Conservation (phyloP, 2,113 vertebrate species). For the Phasianus colchicus region DNA sequence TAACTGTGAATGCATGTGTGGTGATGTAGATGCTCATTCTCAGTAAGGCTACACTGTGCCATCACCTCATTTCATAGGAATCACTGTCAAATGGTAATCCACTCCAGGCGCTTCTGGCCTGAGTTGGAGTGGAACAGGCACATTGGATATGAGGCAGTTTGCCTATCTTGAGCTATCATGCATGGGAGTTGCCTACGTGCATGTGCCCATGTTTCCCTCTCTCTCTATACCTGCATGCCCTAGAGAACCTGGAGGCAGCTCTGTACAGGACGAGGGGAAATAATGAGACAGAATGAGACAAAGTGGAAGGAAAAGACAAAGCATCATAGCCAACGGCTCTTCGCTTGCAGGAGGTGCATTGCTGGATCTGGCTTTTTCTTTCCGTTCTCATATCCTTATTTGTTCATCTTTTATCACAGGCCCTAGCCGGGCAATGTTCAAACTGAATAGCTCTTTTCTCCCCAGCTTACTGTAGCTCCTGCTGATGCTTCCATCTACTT, state of each 20-base stretch:
- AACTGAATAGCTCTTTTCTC: constrained; percentile 48
- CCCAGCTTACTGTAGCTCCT: constrained; percentile 20
- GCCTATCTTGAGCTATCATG: not conserved
- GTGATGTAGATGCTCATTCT: constrained; percentile 6
- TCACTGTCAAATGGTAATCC: not conserved
- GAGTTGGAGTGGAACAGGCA: not conserved
- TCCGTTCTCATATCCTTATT: constrained; percentile 38
- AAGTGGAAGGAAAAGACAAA: not conserved
- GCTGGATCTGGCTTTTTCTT: constrained; percentile 8
- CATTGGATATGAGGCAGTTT: not conserved
- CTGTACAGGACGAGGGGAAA: not conserved
- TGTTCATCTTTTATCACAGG: constrained; percentile 62
- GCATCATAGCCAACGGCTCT: not conserved
- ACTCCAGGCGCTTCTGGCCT: not conserved
- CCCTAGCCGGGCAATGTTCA: constrained; percentile 24
- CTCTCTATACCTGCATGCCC: not conserved
- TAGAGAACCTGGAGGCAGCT: not conserved
- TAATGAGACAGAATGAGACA: not conserved
- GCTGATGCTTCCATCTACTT: constrained; percentile 35
- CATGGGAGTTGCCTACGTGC: not conserved
- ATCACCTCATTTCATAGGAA: not conserved
- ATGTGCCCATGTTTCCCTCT: not conserved
- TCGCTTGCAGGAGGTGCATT: constrained; percentile 4
- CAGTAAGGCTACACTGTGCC: not conserved
- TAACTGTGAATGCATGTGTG: not conserved